These are phyloP conservation scores for Thera obeliscata DNA, from an alignment of 2,888 invertebrate species.

Conservation along the genomic window DNA sequence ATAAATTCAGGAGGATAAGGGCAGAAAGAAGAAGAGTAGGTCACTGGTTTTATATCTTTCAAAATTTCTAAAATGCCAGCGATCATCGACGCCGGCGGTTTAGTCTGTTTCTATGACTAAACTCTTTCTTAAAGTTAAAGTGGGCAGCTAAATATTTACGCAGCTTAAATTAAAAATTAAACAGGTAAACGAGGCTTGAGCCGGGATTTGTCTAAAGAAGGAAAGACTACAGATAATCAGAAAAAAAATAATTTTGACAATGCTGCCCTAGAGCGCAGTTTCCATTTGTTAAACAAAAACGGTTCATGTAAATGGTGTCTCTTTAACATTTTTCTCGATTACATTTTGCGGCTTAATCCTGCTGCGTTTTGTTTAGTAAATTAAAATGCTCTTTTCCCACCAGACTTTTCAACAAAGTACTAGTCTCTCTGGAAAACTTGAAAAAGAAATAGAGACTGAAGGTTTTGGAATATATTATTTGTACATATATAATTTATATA, in stretches of 20 bases:
- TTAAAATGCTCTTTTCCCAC: constrained; percentile 14
- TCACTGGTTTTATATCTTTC: too few relatives aligned
- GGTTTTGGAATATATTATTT: too few relatives aligned
- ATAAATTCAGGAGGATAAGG: too few relatives aligned
- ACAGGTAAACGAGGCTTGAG: constrained; percentile 13
- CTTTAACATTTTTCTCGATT: constrained; percentile 74
- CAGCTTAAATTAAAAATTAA: constrained; percentile 20
- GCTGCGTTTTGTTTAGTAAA: constrained; percentile 53
- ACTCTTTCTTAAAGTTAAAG: background rate
- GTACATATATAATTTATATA: too few relatives aligned
- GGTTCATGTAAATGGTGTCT: constrained; percentile 71
- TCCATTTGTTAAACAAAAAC: constrained; percentile 75
- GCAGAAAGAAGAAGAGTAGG: too few relatives aligned
- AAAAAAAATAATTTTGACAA: constrained; percentile 59
- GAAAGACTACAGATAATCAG: constrained; percentile 34
- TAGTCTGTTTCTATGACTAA: background rate
- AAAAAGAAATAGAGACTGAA: too few relatives aligned
- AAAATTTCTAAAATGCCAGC: background rate
- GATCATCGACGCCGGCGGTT: background rate
- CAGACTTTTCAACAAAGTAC: too few relatives aligned
- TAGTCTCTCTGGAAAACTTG: too few relatives aligned
- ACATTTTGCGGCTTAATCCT: constrained; percentile 59
- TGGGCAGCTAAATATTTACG: constrained; percentile 6
- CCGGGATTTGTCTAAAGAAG: constrained; percentile 23
- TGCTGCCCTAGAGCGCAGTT: constrained; percentile 65